Base-by-base conservation (phyloP, 2,888 invertebrate genomes). In the Acanthococcus lagerstroemiae region DNA sequence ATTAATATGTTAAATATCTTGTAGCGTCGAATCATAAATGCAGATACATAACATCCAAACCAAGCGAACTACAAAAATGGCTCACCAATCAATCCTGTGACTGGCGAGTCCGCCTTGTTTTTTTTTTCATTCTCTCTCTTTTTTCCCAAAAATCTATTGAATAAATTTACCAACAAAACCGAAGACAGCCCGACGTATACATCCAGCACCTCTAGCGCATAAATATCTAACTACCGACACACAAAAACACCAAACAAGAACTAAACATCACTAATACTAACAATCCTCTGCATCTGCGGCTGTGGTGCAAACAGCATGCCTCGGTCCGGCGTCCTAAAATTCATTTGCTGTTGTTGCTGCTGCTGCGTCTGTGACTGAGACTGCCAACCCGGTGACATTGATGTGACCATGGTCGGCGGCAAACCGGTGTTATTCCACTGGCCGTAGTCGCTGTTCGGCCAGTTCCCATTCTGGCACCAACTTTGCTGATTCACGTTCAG, bases 231-330 rank as follows among this genome's bases (percentile, higher is more conserved):
- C 46, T 17, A 45, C 46, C 15, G 12, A 45, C 15, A n/a, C 15
- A 4, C 37, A 4, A 15, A 45, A 17, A 7, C 19, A n/a, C 19
- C 15, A n/a, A n/a, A 15, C 46, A 5, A 21, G 5, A 22, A 12
- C 24, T 15, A 52, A 52, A 52, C 52, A 22, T 52, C 52, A 24
- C 52, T 52, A 52, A 52, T 52, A 52, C 52, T 52, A 24, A 52
- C 52, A 15, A 52, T 52, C 22, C 22, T 52, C 52, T 52, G 52
- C 52, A 52, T 52, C 25, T 63, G 63, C 22, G 63, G 44, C 22
- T 54, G 63, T 54, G 63, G 54, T 2, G 60, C 48, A 27, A 60
- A 60, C 45, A 60, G 26, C 48, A 60, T 48, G 17, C 60, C 60
- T 48, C 60, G 25, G 25, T 60, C 60, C 5, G 1, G 7, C 17